phyloP scores from a whole-genome alignment of 2,888 invertebrate species.

The Drosophila mulleri region DNA sequence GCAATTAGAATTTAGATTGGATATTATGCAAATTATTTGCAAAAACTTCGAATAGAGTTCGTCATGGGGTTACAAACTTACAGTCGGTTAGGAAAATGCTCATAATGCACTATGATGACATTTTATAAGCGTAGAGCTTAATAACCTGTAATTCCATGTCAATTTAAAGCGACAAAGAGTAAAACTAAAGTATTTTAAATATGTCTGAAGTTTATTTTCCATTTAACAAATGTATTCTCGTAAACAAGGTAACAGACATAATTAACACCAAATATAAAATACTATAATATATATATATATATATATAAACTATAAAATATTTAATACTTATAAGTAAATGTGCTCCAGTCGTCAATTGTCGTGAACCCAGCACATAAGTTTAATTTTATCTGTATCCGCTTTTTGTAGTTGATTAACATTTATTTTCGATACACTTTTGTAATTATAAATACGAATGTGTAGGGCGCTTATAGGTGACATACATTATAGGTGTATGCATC shows the following conservation, averaged over 20 bases:
- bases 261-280: neutral
- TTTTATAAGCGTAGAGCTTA: neutral
- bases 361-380: too few relatives aligned
- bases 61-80: neutral
- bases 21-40: conserved; percentile 33
- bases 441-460: too few relatives aligned
- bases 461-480: too few relatives aligned
- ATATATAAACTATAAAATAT: neutral
- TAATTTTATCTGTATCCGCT: too few relatives aligned
- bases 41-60: neutral
- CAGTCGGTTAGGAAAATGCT: neutral
- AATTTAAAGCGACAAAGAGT: neutral
- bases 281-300: too few relatives aligned
- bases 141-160: neutral
- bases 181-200: neutral
- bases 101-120: neutral
- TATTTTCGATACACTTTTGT: too few relatives aligned
- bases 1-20: conserved; percentile 44
- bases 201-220: too few relatives aligned
- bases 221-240: neutral
- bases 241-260: neutral
- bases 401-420: too few relatives aligned
- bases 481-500: too few relatives aligned
- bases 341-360: too few relatives aligned
- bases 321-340: neutral